These are phyloP conservation scores for Scaptomyza hsui DNA, from an alignment of 1,140 invertebrate genomes.

Conservation along the genomic window DNA sequence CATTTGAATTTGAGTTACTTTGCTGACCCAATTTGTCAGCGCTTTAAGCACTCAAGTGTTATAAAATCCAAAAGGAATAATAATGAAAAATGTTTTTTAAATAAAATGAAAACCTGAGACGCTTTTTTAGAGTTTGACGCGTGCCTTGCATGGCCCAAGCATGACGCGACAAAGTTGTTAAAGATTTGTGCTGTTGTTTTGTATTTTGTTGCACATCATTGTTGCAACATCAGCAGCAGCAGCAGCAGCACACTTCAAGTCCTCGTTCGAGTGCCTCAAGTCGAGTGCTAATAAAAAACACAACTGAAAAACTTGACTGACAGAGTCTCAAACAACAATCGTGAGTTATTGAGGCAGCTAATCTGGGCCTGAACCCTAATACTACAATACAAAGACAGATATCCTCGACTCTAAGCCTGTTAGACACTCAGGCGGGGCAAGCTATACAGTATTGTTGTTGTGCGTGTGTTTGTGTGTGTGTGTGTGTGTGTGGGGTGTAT, in stretches of 20 bases:
- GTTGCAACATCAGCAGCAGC: conserved; percentile 77
- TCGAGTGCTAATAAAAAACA: conserved; percentile 79
- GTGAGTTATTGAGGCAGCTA: conserved; percentile 79
- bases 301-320: conserved; percentile 65
- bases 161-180: conserved; percentile 58
- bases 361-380: conserved; percentile 40
- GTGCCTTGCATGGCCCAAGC: conserved; percentile 64
- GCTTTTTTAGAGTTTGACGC: conserved; percentile 66
- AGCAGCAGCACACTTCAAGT: conserved; percentile 47
- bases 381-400: not conserved
- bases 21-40: conserved; percentile 45
- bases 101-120: conserved; percentile 36
- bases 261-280: conserved; percentile 51
- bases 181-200: conserved; percentile 53
- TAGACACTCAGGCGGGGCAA: conserved; percentile 58
- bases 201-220: conserved; percentile 76
- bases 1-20: conserved; percentile 39
- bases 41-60: conserved; percentile 24
- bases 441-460: not conserved
- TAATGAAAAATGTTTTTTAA: conserved; percentile 6
- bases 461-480: conserved; percentile 27
- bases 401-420: conserved; percentile 44
- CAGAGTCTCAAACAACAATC: conserved; percentile 76
- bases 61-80: conserved; percentile 27
- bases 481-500: conserved; percentile 56